Conservation (phyloP, 92 coral and sea anemone species). For the Paragorgia papillata region DNA sequence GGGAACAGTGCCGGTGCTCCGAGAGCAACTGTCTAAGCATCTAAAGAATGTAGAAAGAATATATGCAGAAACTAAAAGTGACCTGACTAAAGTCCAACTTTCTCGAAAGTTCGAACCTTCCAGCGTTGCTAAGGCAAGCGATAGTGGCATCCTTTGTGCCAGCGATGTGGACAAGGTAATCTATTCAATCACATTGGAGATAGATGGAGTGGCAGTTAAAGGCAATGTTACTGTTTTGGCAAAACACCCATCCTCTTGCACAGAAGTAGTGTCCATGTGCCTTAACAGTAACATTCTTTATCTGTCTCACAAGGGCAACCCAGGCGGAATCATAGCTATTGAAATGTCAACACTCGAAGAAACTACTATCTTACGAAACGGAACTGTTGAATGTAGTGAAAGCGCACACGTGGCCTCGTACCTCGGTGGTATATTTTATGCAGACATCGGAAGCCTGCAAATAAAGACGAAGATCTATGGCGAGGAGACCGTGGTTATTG, state of each 20-base stretch:
- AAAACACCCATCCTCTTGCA: constrained; percentile 51
- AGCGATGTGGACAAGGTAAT: constrained; percentile 50
- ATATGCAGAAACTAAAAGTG: no score
- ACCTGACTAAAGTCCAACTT: constrained; percentile 50
- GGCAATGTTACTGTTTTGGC: constrained; percentile 31
- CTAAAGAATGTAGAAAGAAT: constrained; percentile 41
- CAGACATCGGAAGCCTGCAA: constrained; percentile 45
- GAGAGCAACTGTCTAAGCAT: constrained; percentile 3
- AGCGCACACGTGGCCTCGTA: constrained; percentile 58
- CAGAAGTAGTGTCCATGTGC: constrained; percentile 47
- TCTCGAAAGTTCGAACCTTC: no score
- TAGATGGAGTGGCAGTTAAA: constrained; percentile 56
- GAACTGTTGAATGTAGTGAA: constrained; percentile 61
- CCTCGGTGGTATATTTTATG: constrained; percentile 50
- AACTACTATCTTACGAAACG: constrained; percentile 38
- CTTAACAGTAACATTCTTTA: constrained; percentile 51
- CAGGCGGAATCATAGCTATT: constrained; percentile 59
- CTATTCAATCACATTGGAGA: constrained; percentile 41
- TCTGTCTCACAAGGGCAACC: constrained; percentile 62
- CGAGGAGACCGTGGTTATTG: constrained; percentile 48
- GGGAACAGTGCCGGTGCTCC: no score
- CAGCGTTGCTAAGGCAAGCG: constrained; percentile 20
- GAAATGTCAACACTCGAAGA: constrained; percentile 62
- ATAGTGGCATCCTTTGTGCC: constrained; percentile 49
- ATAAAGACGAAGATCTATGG: constrained; percentile 16